Evolutionary conservation across 1,140 invertebrate species (phyloP), one percentile per base, ranked within the genome.

Genomic region (Heliothis virescens): DNA sequence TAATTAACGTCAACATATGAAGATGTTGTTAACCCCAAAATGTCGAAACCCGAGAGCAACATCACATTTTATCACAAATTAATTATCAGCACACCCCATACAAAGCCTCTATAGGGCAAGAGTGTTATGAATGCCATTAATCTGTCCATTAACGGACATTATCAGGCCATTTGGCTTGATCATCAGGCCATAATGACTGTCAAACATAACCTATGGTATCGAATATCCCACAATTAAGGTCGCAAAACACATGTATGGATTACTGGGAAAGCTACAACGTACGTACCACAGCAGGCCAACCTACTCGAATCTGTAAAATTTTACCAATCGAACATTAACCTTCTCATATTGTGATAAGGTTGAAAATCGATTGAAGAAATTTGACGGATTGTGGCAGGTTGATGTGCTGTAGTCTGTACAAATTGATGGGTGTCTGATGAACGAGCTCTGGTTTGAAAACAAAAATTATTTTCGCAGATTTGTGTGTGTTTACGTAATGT

Each of bases 121-220:
- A 67, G 4, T 16, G 63, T n/a, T 67, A 16, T 48, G 15, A 65
- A 65, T 47, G 41, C n/a, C 62, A 29, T 65, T n/a, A 67, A 18
- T 67, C 62, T 11, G 41, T 48, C 63, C 16, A 67, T 67, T 67
- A 48, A 7, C n/a, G 16, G 12, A 21, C 15, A 67, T 67, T 21
- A 67, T 48, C 48, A 34, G 41, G n/a, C 63, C 16, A 48, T 67
- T 67, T 48, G 63, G 63, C 41, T 48, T 48, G 63, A 67, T 67
- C 63, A 67, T 67, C 63, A 16, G 41, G 1, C 63, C 63, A 67
- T 55, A 73, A 73, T 59, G 52, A 73, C 57, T 73, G 9, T 29
- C 48, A 73, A 57, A 73, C 71, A 69, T 52, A 52, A 52, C 41
- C 65, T 52, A 57, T n/a, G 10, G 71, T 59, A 41, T 73, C 71